These are phyloP conservation scores for Idaea straminata DNA, from an alignment of 2,888 invertebrate genomes.

Conservation along the genomic window DNA sequence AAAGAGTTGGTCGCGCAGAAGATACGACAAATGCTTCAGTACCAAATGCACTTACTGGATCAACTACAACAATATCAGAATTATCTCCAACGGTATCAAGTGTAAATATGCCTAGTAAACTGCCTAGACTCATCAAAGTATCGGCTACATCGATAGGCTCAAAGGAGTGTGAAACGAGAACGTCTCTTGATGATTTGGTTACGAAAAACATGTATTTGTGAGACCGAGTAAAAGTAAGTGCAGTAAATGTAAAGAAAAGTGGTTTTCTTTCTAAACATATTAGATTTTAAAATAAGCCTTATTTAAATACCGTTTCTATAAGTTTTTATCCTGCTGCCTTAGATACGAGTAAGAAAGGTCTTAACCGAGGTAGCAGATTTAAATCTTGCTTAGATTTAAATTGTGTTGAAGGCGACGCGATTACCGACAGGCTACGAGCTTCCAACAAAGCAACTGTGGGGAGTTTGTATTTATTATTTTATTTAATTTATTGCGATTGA, in stretches of 20 bases:
- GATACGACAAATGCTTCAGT: not conserved
- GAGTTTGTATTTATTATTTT: no score
- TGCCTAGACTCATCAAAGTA: not conserved
- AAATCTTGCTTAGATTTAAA: no score
- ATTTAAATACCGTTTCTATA: no score
- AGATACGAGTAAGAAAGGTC: no score
- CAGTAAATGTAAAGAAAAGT: not conserved
- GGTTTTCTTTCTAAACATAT: not conserved
- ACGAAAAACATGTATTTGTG: not conserved
- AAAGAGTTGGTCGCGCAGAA: not conserved
- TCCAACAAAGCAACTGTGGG: no score
- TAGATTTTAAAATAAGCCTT: not conserved
- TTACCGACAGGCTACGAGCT: no score
- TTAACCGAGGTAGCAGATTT: no score
- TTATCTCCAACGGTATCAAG: slow-evolving; percentile 6
- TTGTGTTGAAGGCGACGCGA: no score
- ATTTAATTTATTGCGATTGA: no score
- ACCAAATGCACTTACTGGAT: not conserved
- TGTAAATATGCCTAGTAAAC: not conserved
- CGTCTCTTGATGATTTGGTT: not conserved
- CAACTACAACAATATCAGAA: slow-evolving; percentile 3
- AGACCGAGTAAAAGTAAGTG: not conserved
- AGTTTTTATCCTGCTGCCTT: no score
- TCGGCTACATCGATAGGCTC: not conserved
- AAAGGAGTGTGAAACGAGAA: not conserved